These are phyloP conservation scores for Epizoanthus stellaris DNA, from an alignment of 92 coral and sea anemone genomes.

Conservation along the genomic window DNA sequence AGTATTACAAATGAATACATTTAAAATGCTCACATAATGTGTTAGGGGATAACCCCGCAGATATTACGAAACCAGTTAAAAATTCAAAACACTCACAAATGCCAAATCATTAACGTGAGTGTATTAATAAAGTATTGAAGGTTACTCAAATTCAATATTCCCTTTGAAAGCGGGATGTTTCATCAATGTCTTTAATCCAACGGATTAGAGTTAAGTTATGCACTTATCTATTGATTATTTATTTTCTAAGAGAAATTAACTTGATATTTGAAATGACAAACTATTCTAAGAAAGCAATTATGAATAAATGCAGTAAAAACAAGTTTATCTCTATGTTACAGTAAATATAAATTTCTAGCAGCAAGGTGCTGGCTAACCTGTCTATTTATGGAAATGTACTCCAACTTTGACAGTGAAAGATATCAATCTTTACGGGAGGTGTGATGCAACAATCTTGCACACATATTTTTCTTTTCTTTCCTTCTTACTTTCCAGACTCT, in stretches of 20 bases:
- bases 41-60: conserved; percentile 30
- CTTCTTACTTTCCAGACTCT: background rate
- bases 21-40: background rate
- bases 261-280: conserved; percentile 33
- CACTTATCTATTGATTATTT: conserved; percentile 15
- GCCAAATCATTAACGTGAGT: conserved; percentile 11
- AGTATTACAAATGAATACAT: conserved; percentile 33
- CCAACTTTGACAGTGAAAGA: conserved; percentile 15
- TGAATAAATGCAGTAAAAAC: conserved; percentile 18
- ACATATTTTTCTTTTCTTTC: background rate
- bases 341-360: background rate
- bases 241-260: conserved; percentile 43
- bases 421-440: conserved; percentile 5
- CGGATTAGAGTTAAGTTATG: conserved; percentile 28
- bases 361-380: background rate
- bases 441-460: background rate
- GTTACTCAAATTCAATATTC: conserved; percentile 8
- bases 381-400: conserved; percentile 2
- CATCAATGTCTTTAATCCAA: conserved; percentile 38
- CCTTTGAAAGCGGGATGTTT: conserved; percentile 33
- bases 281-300: conserved; percentile 20
- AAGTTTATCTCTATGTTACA: conserved; percentile 8
- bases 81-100: background rate
- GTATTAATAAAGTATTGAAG: background rate
- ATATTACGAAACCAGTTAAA: background rate